Percentiles rank a stretch among this genome's conserved stretches.
Evolutionary conservation across 2,797 vertebrate genomes (phyloP).

Genomic region (Arctocebus calabarensis): DNA sequence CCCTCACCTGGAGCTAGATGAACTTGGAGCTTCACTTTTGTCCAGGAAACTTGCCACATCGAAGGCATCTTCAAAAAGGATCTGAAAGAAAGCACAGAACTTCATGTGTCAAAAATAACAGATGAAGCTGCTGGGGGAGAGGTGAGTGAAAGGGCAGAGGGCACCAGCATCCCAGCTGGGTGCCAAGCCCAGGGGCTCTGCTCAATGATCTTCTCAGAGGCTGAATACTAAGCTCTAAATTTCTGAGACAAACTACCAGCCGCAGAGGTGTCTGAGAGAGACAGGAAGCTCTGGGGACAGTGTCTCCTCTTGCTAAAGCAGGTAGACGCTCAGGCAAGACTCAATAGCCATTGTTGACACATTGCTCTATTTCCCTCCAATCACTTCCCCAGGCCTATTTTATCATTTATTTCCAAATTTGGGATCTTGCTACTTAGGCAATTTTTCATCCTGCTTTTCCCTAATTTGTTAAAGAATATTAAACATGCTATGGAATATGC

Average conservation of each 20-base stretch:
- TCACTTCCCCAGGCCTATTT: not conserved
- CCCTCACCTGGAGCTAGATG: conserved; percentile 67
- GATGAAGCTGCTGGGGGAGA: not conserved
- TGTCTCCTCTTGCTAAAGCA: not conserved
- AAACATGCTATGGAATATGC: not conserved
- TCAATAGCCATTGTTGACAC: too few species aligned
- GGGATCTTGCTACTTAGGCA: not conserved
- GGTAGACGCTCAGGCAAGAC: not conserved
- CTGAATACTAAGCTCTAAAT: not conserved
- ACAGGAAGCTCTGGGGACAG: not conserved
- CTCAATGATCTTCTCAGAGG: not conserved
- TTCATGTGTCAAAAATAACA: not conserved
- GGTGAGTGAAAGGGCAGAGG: not conserved
- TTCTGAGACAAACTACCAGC: not conserved
- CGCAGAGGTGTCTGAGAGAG: not conserved
- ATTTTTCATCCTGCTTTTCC: not conserved
- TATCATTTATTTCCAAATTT: too few species aligned
- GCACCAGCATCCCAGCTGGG: not conserved
- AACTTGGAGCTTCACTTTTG: conserved; percentile 49
- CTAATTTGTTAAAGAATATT: not conserved
- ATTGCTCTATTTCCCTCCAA: not conserved
- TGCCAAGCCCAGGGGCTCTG: not conserved
- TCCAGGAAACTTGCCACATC: conserved; percentile 82
- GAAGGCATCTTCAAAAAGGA: conserved; percentile 89
- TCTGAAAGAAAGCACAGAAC: conserved; percentile 78